Base-by-base conservation (phyloP, 2,888 invertebrate species). In the Lepidocyrtinus sp. region DNA sequence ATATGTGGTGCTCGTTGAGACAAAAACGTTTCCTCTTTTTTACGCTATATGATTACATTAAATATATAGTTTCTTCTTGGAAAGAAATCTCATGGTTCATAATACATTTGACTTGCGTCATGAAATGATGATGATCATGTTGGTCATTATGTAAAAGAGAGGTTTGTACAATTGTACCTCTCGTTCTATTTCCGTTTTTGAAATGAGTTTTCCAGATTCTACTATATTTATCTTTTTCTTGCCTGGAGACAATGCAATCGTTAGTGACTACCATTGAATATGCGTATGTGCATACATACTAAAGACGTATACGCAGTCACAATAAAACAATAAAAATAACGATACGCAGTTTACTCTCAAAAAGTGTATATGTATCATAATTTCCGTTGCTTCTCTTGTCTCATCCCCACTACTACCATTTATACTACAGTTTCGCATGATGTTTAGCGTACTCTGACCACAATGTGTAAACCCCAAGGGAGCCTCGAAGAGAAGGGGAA, bases 171-270 rank as follows among this genome's bases (percentile, higher is more conserved):
- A n/a, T n/a, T n/a, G n/a, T n/a, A n/a, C n/a, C n/a, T n/a, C n/a
- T 61, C 64, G 71, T 65, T 71, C 72, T 65, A 72, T 77, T 77
- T 77, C 77, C 77, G 70, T 61, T 59, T 68, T 22, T n/a, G n/a
- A n/a, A n/a, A n/a, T n/a, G n/a, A n/a, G n/a, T n/a, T n/a, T n/a
- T n/a, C n/a, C n/a, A n/a, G n/a, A n/a, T n/a, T n/a, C n/a, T n/a
- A n/a, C n/a, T n/a, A n/a, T n/a, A n/a, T n/a, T n/a, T n/a, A n/a
- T n/a, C 21, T 59, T 12, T 59, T 19, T 59, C 12, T 3, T 21
- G 59, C 21, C 19, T 19, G 21, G 22, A 59, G 22, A 59, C 59
- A 59, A 59, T 36, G 12, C 21, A 55, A 17, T n/a, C n/a, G n/a
- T n/a, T n/a, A n/a, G n/a, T n/a, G n/a, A n/a, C n/a, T n/a, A 59